Conservation (phyloP, 2,797 vertebrate genomes). For the Sebastiscus tertius region DNA sequence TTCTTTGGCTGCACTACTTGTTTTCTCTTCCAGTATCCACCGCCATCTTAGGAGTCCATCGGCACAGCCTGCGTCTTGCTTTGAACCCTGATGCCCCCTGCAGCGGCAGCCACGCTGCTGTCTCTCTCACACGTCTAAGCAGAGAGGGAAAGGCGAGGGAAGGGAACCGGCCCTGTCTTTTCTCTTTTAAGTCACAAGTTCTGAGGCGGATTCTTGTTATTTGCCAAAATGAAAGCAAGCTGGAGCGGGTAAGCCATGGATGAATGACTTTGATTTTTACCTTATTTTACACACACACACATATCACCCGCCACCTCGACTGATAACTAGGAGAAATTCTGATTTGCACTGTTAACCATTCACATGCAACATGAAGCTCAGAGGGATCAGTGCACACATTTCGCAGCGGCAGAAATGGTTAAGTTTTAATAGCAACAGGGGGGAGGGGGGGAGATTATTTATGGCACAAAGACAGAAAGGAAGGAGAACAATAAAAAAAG, state of each 20-base stretch:
- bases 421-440: slow-evolving; percentile 31
- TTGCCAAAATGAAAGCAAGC: slow-evolving; percentile 57
- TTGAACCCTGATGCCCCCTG: slow-evolving; percentile 37
- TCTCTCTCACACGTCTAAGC: slow-evolving; percentile 26
- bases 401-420: slow-evolving; percentile 30
- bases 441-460: slow-evolving; percentile 31
- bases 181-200: slow-evolving; percentile 10
- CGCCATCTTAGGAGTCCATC: slow-evolving; percentile 24
- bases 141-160: slow-evolving; percentile 5
- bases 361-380: slow-evolving; percentile 15
- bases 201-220: slow-evolving; percentile 38
- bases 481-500: slow-evolving; percentile 42
- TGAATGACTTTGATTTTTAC: slow-evolving; percentile 36
- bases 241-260: slow-evolving; percentile 21
- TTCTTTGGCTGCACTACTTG: background rate
- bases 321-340: slow-evolving; percentile 9
- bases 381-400: slow-evolving; percentile 21
- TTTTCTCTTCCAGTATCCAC: slow-evolving; percentile 3
- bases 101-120: slow-evolving; percentile 8
- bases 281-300: slow-evolving; percentile 12
- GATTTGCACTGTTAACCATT: slow-evolving; percentile 9
- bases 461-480: slow-evolving; percentile 8
- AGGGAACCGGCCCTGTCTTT: background rate
- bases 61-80: background rate
- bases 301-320: background rate